These are phyloP conservation scores for Mohoua ochrocephala DNA, from an alignment of 2,113 vertebrate species.

Conservation along the genomic window DNA sequence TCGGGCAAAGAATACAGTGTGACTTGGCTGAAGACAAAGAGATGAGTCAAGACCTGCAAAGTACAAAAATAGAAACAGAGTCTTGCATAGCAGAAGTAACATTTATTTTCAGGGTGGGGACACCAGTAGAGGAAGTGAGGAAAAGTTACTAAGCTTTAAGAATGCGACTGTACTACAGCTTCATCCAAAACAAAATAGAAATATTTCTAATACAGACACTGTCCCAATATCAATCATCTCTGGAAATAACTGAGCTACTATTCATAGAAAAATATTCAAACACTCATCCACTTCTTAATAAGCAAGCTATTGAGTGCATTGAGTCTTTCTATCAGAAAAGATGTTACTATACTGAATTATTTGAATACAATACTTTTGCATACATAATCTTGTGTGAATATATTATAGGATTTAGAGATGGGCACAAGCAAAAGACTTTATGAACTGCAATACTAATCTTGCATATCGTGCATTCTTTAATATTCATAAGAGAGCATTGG, in stretches of 20 bases:
- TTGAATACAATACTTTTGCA: not conserved
- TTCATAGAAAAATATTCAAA: not conserved
- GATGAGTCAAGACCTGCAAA: conserved; percentile 86
- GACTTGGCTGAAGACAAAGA: conserved; percentile 79
- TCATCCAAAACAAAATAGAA: not conserved
- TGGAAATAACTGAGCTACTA: not conserved
- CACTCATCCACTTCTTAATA: not conserved
- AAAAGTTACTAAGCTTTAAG: not conserved
- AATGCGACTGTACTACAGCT: not conserved
- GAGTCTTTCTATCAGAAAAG: not conserved
- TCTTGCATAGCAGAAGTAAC: not conserved
- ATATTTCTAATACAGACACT: not conserved
- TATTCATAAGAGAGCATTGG: not conserved
- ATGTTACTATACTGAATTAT: not conserved
- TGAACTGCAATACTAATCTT: not conserved
- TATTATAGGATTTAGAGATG: not conserved
- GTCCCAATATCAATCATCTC: not conserved
- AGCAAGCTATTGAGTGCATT: not conserved
- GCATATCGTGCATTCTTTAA: not conserved
- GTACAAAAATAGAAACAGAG: not conserved
- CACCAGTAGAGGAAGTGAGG: not conserved
- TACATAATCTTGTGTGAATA: not conserved
- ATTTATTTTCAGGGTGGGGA: not conserved
- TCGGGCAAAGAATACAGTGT: conserved; percentile 83
- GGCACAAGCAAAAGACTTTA: not conserved